phyloP scores from a whole-genome alignment of 2,888 invertebrate genomes.

The Hirudinaria manillensis region DNA sequence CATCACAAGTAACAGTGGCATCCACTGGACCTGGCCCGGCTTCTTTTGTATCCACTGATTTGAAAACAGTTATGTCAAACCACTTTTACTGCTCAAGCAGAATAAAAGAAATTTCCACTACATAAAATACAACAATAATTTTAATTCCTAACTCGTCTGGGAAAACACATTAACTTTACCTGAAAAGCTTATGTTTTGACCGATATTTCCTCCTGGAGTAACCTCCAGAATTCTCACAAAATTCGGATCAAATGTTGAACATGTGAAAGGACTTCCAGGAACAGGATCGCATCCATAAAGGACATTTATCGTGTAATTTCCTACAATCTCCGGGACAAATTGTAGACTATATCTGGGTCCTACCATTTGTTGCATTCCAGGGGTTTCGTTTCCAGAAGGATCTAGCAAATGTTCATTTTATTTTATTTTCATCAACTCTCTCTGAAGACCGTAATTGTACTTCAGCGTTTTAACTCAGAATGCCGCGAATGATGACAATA shows the following conservation, averaged over 20 bases:
- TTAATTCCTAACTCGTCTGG: conserved; percentile 36
- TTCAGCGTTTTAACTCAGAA: too few relatives aligned
- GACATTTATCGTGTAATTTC: conserved; percentile 81
- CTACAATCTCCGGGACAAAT: conserved; percentile 80
- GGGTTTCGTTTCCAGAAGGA: conserved; percentile 74
- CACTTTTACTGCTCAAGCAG: too few relatives aligned
- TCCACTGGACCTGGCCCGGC: conserved; percentile 76
- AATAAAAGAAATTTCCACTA: neutral
- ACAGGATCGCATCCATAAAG: conserved; percentile 83
- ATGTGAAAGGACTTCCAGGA: conserved; percentile 84
- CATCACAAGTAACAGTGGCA: conserved; percentile 53
- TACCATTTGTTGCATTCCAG: conserved; percentile 66
- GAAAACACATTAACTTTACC: conserved; percentile 32
- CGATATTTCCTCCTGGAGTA: conserved; percentile 45
- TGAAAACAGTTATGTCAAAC: neutral
- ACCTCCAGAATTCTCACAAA: conserved; percentile 65
- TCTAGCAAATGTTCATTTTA: conserved; percentile 57
- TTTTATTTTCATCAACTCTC: too few relatives aligned
- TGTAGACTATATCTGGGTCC: conserved; percentile 44
- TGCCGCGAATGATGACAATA: too few relatives aligned
- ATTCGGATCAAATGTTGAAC: conserved; percentile 86
- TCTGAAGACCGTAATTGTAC: too few relatives aligned
- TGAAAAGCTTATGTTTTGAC: conserved; percentile 39
- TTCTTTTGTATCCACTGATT: conserved; percentile 82
- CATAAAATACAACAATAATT: neutral